Percentiles rank a stretch among this genome's conserved stretches.
Evolutionary conservation across 2,797 vertebrate species (phyloP).

Genomic region (Onychomys arenicola): DNA sequence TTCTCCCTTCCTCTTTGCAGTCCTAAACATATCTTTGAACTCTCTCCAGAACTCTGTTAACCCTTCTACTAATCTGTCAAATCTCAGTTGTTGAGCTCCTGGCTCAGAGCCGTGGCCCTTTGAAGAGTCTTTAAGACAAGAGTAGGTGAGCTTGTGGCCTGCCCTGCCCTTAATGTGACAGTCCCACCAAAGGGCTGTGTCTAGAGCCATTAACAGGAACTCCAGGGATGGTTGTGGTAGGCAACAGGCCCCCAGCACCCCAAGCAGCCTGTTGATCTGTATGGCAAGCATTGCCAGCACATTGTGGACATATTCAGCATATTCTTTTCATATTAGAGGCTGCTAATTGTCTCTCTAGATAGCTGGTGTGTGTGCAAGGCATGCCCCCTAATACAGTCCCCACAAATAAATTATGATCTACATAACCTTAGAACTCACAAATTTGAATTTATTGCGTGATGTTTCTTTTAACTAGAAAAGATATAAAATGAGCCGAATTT

Average conservation of each 20-base stretch:
- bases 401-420: background rate
- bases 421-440: slow-evolving; percentile 13
- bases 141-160: background rate
- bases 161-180: background rate
- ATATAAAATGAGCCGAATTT: background rate
- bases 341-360: background rate
- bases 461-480: background rate
- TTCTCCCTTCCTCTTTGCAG: background rate
- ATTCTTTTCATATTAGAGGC: background rate
- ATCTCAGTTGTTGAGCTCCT: background rate
- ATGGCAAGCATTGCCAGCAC: background rate
- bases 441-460: background rate
- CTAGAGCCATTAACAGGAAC: background rate
- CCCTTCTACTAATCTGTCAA: slow-evolving; percentile 20
- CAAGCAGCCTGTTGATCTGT: background rate
- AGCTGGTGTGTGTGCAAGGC: background rate
- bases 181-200: accelerated
- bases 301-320: background rate
- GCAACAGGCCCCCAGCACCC: background rate
- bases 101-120: background rate
- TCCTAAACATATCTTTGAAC: slow-evolving; percentile 39
- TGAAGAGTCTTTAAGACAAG: slow-evolving; percentile 15
- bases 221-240: background rate
- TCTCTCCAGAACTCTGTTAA: background rate
- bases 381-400: background rate